Conservation (phyloP, 2,113 vertebrate genomes). For the Cardinalis cardinalis region DNA sequence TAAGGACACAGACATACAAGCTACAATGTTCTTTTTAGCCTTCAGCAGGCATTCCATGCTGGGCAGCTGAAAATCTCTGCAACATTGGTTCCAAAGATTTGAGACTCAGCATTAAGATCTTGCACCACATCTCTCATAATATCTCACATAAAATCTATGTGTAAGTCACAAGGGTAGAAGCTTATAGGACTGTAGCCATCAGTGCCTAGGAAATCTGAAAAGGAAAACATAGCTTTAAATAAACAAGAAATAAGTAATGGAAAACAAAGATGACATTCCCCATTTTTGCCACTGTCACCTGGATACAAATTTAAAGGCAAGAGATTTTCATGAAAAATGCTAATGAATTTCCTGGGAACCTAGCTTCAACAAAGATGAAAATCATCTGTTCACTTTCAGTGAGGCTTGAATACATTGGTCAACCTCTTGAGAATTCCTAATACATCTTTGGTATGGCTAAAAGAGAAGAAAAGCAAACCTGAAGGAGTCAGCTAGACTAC, state of each 20-base stretch:
- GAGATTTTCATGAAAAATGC: neutral
- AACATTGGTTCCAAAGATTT: neutral
- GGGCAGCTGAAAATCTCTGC: neutral
- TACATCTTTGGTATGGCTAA: neutral
- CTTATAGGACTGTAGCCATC: neutral
- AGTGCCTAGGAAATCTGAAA: neutral
- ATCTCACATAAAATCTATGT: neutral
- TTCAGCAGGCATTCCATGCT: neutral
- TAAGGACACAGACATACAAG: neutral
- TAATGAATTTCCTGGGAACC: conserved; percentile 16
- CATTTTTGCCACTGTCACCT: neutral
- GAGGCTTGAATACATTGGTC: neutral
- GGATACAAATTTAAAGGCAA: neutral
- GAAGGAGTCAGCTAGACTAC: neutral
- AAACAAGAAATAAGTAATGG: neutral
- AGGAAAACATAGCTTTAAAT: neutral
- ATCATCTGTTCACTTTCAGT: neutral
- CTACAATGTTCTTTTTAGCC: neutral
- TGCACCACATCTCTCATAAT: neutral
- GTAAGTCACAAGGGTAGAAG: neutral
- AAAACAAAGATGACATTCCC: neutral
- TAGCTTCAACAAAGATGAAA: neutral
- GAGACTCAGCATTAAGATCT: neutral
- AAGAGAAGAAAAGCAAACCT: neutral
- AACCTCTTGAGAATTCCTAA: neutral